Conservation (phyloP, 1,140 invertebrate species). For the Bactericera cockerelli region DNA sequence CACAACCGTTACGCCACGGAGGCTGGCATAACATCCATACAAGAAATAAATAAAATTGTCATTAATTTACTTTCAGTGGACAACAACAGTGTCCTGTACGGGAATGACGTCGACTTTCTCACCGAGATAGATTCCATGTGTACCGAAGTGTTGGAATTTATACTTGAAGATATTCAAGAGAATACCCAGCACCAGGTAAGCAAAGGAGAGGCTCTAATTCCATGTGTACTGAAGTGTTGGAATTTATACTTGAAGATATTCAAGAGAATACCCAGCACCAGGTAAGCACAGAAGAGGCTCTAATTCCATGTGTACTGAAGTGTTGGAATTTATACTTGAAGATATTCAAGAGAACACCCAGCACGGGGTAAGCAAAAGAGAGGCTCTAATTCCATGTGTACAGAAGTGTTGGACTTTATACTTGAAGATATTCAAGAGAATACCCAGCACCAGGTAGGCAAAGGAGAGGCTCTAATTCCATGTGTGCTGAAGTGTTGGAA, state of each 20-base stretch:
- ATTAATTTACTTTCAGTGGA: conserved; percentile 51
- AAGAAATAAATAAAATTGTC: too few species aligned
- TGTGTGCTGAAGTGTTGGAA: too few species aligned
- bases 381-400: too few species aligned
- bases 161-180: conserved; percentile 53
- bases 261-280: not conserved
- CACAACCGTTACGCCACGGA: too few species aligned
- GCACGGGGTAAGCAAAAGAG: too few species aligned
- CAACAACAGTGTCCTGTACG: conserved; percentile 87
- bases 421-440: not conserved
- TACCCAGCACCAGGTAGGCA: too few species aligned
- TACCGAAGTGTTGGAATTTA: conserved; percentile 56
- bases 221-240: not conserved
- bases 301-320: not conserved
- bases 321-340: not conserved
- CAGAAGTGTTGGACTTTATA: not conserved
- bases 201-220: not conserved
- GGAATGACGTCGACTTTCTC: conserved; percentile 71
- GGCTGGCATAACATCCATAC: too few species aligned
- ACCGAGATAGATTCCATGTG: conserved; percentile 63
- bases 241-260: not conserved
- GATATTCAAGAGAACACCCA: not conserved
- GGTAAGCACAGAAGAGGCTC: not conserved
- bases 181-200: conserved; percentile 31
- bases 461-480: too few species aligned